phyloP scores from a whole-genome alignment of 2,888 invertebrate genomes.

The Palloptera scutellata region DNA sequence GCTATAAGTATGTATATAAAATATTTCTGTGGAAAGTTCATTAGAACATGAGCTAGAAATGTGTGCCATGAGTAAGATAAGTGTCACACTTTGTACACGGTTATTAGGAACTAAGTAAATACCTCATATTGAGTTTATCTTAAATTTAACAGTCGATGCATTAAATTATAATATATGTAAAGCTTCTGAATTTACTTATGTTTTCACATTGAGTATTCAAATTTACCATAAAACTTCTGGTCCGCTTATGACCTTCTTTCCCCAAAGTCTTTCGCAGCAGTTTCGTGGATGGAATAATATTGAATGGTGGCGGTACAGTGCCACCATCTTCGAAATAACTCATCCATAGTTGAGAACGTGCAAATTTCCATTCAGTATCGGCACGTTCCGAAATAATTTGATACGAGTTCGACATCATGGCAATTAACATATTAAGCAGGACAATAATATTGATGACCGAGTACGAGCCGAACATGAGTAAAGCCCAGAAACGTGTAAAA shows the following conservation, averaged over 20 bases:
- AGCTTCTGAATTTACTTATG: no score
- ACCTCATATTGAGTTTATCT: no score
- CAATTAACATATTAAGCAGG: slow-evolving; percentile 95
- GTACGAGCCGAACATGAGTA: slow-evolving; percentile 97
- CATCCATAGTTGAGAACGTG: slow-evolving; percentile 94
- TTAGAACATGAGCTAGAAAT: no score
- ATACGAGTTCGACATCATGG: slow-evolving; percentile 99
- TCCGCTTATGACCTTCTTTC: slow-evolving; percentile 63
- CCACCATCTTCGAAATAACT: slow-evolving; percentile 94
- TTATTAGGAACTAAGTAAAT: no score
- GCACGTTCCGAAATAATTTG: slow-evolving; percentile 96
- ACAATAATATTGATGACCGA: slow-evolving; percentile 97
- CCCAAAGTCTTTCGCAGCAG: slow-evolving; percentile 68
- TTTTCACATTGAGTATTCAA: no score
- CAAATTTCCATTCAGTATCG: slow-evolving; percentile 98
- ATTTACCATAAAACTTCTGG: slow-evolving; percentile 71
- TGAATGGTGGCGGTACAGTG: slow-evolving; percentile 94
- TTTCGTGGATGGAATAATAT: slow-evolving; percentile 89
- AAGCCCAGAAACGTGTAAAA: slow-evolving; percentile 95
- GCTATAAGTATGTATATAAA: no score
- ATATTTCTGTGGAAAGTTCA: no score
- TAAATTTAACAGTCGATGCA: no score
- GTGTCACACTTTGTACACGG: no score
- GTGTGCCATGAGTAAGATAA: no score
- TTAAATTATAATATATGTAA: no score